Conservation (phyloP, 2,797 vertebrate genomes). For the Hipposideros larvatus region DNA sequence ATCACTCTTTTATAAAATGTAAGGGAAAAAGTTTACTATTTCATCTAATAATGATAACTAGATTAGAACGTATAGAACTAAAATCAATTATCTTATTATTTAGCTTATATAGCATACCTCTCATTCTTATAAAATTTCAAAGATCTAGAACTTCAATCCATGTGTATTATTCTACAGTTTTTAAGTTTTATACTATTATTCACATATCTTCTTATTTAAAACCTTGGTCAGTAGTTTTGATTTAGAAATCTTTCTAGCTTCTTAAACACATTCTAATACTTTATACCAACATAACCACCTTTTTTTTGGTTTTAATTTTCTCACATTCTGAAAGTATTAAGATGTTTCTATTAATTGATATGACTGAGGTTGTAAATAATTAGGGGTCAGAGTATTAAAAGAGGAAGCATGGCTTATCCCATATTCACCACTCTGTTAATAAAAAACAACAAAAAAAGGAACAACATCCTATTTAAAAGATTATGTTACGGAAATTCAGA, state of each 20-base stretch:
- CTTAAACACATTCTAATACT: not conserved
- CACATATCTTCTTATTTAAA: not conserved
- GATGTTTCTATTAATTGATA: not conserved
- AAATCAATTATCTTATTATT: not conserved
- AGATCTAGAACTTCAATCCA: not conserved
- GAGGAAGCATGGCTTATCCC: not conserved
- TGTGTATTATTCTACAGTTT: not conserved
- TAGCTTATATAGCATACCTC: not conserved
- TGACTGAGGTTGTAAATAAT: not conserved
- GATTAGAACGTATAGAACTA: not conserved
- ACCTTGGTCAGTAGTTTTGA: not conserved
- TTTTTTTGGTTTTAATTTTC: not conserved
- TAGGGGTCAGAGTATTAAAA: not conserved
- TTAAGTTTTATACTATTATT: not conserved
- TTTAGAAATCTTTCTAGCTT: not conserved
- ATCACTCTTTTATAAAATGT: not conserved
- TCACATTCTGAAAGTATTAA: not conserved
- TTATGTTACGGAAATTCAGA: not conserved
- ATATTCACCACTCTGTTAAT: not conserved
- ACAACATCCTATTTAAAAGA: not conserved
- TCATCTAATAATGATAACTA: not conserved
- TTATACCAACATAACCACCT: not conserved
- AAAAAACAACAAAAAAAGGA: not conserved
- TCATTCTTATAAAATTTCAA: not conserved
- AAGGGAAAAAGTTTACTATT: not conserved